Base-by-base conservation (phyloP, 2,113 vertebrate genomes). In the Sturnira hondurensis region DNA sequence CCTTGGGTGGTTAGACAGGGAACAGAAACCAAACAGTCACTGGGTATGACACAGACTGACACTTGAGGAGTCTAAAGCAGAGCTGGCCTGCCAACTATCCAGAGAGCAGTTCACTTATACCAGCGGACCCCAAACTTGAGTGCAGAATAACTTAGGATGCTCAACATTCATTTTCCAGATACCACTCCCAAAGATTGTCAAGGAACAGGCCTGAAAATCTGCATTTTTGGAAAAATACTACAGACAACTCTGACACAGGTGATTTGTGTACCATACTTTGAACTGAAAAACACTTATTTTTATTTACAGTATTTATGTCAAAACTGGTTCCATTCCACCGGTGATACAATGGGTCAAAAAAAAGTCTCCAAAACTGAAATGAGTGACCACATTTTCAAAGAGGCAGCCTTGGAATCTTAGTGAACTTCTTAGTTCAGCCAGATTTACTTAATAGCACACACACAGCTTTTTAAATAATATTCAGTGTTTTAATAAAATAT, bases 11-110 rank as follows among this genome's bases (percentile, higher is more conserved):
- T 70, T 81, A 93, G 87, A 93, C 89, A 96, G 77, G 82, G 82
- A 96, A 94, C 38, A 87, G 95, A 97, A 97, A 97, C 85, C 94
- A 92, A 96, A 95, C 83, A 94, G 94, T 94, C 84, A 86, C 45
- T 71, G n/a, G 58, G 73, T 89, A 70, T 88, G 71, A 95, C 74
- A 84, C 45, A 95, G 65, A 95, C 0, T 89, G 93, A 97, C 90
- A 86, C 54, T 90, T 77, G 70, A 63, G 76, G 91, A 89, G 86
- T 93, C 86, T 89, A 73, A 92, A 68, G n/a, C 41, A 93, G 19
- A 73, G 33, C 7, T 71, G 52, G 52, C 52, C 54, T 92, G 28
- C 76, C 76, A 85, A 19, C 12, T 26, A 45, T 73, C 41, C 56
- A 33, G 20, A 73, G 3, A 41, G 36, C 38, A 85, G 82, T 67